Evolutionary conservation across 2,888 invertebrate species (phyloP).

Genomic region (Rotaria macrura): DNA sequence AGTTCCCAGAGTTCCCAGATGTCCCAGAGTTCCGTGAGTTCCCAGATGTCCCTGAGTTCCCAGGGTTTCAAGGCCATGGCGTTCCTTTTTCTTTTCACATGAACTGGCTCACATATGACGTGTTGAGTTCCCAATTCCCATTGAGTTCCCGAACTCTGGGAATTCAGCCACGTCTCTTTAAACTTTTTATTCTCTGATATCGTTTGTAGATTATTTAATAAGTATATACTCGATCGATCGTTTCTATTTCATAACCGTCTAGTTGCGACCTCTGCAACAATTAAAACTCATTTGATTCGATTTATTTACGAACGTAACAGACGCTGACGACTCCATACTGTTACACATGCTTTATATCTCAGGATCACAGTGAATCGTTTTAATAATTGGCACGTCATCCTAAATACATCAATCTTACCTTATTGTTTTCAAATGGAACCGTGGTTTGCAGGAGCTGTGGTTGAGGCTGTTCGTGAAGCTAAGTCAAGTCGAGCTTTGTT

Average conservation of each 20-base stretch:
- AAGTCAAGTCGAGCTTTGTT: neutral
- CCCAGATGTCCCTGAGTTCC: too few relatives aligned
- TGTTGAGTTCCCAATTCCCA: too few relatives aligned
- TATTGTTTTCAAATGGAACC: neutral
- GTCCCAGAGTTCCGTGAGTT: too few relatives aligned
- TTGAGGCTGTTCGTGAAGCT: conserved; percentile 8
- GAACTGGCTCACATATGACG: too few relatives aligned
- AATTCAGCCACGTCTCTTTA: too few relatives aligned
- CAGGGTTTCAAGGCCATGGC: too few relatives aligned
- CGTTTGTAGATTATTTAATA: too few relatives aligned
- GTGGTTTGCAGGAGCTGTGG: neutral
- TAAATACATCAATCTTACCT: neutral
- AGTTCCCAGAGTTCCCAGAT: too few relatives aligned
- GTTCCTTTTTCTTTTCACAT: too few relatives aligned
- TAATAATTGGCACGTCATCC: neutral
- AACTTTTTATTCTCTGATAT: too few relatives aligned
- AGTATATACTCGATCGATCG: too few relatives aligned
- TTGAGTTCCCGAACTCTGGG: too few relatives aligned
- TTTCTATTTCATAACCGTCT: neutral
- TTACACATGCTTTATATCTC: neutral
- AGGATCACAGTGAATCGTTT: neutral
- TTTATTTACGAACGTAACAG: neutral
- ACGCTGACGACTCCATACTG: neutral
- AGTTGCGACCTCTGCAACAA: neutral
- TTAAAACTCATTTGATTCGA: neutral